phyloP scores from a whole-genome alignment of 2,797 vertebrate genomes.

The Schizothorax lantsangensis region DNA sequence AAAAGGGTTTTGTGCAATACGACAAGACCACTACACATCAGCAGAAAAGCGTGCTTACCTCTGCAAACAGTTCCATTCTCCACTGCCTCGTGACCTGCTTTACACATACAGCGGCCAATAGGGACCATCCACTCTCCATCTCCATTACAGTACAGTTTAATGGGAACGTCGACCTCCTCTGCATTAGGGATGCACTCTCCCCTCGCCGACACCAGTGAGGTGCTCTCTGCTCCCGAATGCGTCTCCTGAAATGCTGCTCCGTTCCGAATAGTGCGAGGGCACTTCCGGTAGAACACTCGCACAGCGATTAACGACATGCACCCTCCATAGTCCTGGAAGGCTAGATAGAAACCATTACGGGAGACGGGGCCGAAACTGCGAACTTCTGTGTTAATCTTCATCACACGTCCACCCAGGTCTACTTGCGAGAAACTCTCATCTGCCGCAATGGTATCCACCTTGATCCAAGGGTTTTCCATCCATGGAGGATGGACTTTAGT shows the following conservation, averaged over 20 bases:
- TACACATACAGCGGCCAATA: constrained; percentile 97
- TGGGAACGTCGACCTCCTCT: constrained; percentile 97
- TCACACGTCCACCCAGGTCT: constrained; percentile 93
- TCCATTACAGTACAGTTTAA: constrained; percentile 98
- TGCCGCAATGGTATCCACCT: constrained; percentile 96
- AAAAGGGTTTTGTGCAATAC: constrained; percentile 17
- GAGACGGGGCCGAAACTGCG: constrained; percentile 96
- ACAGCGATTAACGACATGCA: constrained; percentile 98
- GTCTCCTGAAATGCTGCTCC: constrained; percentile 95
- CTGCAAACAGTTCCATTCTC: constrained; percentile 93
- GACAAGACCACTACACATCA: background rate
- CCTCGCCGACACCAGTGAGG: constrained; percentile 91
- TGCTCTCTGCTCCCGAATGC: constrained; percentile 95
- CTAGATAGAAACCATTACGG: constrained; percentile 88
- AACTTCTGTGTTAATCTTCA: constrained; percentile 99
- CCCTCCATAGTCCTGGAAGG: constrained; percentile 91
- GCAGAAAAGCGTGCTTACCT: constrained; percentile 79
- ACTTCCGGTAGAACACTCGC: constrained; percentile 96
- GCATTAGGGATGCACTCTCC: constrained; percentile 94
- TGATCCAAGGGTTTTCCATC: constrained; percentile 99
- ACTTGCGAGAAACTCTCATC: constrained; percentile 99
- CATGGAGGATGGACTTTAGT: constrained; percentile 90
- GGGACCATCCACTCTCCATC: constrained; percentile 99
- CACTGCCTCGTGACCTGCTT: constrained; percentile 90
- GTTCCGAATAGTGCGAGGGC: constrained; percentile 90